These are phyloP conservation scores for Brachyhypopomus gauderio DNA, from an alignment of 2,113 vertebrate species.

Conservation along the genomic window DNA sequence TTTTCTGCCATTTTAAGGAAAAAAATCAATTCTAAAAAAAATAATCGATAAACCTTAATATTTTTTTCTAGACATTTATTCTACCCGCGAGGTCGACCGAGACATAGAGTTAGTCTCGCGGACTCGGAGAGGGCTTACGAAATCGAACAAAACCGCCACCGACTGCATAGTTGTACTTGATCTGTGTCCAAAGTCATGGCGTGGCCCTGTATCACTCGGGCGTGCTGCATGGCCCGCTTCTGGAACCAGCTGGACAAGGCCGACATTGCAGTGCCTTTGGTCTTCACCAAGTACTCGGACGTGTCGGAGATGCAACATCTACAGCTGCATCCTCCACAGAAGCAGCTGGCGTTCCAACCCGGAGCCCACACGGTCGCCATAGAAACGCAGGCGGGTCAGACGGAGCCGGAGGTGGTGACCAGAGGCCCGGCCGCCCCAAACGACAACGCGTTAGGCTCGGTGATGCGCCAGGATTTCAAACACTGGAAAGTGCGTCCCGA, in stretches of 20 bases:
- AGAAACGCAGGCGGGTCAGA: slow-evolving; percentile 80
- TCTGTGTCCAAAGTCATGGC: slow-evolving; percentile 76
- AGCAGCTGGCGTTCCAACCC: slow-evolving; percentile 45
- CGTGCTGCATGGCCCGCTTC: slow-evolving; percentile 96
- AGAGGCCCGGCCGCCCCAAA: slow-evolving; percentile 65
- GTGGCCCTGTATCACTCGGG: slow-evolving; percentile 96
- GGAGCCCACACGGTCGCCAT: slow-evolving; percentile 73
- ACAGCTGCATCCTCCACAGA: slow-evolving; percentile 62
- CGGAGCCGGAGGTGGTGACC: slow-evolving; percentile 68
- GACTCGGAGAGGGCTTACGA: too few species aligned
- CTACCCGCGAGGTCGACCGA: too few species aligned
- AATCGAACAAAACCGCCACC: too few species aligned
- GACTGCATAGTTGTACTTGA: too few species aligned
- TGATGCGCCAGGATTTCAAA: slow-evolving; percentile 94
- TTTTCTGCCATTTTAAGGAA: too few species aligned
- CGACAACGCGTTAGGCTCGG: slow-evolving; percentile 78
- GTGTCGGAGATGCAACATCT: slow-evolving; percentile 83
- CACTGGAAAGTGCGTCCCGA: slow-evolving; percentile 91
- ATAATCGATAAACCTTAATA: too few species aligned
- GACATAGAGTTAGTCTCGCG: too few species aligned
- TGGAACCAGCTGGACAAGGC: slow-evolving; percentile 97
- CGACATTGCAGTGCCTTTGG: slow-evolving; percentile 93
- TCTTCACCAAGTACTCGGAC: slow-evolving; percentile 94
- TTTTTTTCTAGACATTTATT: too few species aligned
- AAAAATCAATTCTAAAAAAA: too few species aligned